Evolutionary conservation across 2,797 vertebrate genomes (phyloP).

Genomic region (Sphenopsis melanotis): DNA sequence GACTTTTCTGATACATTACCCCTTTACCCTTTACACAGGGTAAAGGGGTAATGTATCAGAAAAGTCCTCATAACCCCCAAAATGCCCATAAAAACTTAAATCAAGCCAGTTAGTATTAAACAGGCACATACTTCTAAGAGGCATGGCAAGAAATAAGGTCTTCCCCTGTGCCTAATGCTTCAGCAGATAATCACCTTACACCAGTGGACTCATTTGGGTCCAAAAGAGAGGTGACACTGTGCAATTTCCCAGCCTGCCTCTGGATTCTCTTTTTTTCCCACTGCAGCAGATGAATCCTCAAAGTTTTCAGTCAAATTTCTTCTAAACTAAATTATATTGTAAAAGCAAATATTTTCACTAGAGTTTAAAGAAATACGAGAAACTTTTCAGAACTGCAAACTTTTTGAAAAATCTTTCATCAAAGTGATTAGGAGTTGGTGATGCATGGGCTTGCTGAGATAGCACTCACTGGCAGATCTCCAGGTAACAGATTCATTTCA

Average conservation of each 20-base stretch:
- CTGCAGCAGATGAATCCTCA: background rate
- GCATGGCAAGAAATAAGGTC: background rate
- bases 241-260: background rate
- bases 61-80: background rate
- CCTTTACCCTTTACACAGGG: no score
- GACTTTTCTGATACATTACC: no score
- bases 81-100: background rate
- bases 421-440: background rate
- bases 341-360: background rate
- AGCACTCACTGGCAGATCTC: background rate
- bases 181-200: background rate
- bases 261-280: background rate
- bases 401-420: background rate
- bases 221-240: background rate
- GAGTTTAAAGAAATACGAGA: background rate
- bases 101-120: background rate
- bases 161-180: background rate
- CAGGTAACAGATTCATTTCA: background rate
- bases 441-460: background rate
- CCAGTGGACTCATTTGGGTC: background rate
- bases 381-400: background rate
- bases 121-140: background rate
- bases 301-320: background rate
- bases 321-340: background rate
- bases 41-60: background rate